Evolutionary conservation across 2,888 invertebrate species (phyloP), one percentile per base, ranked within the genome.

Genomic region (Electrophaes corylata): DNA sequence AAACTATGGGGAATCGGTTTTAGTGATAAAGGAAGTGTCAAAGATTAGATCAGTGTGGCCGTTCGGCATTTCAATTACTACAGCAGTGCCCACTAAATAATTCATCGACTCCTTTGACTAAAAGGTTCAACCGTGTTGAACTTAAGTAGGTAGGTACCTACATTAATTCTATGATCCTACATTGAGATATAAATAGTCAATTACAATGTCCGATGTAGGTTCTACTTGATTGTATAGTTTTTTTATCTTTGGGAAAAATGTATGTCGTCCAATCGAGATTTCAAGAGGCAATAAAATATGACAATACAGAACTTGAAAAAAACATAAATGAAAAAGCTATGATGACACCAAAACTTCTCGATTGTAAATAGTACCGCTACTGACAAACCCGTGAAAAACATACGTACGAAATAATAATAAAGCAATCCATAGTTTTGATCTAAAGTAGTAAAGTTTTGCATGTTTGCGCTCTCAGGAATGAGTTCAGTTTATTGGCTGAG

Each of bases 61-160:
- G 44, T 53, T 44, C 29, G 26, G 61, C 60, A 59, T 63, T 65
- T 65, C 65, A 63, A 65, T 65, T 60, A 65, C 62, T 54, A 57
- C 49, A 60, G 54, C 39, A 40, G 20, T 44, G 37, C 37, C 44
- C 39, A 49, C 59, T 65, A 63, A 63, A 65, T 65, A 63, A 65
- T 65, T 65, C 65, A 65, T 62, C 48, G 56, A 48, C 52, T 46
- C 53, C 37, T 53, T 48, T 52, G 48, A 53, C 52, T 48, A 51
- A 51, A 43, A 35, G 26, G 18, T 23, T 49, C 40, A 19, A 31
- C 49, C 31, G 18, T 31, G 40, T 41, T 40, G 18, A 49, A 41
- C 41, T 23, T 23, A n/a, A n/a, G n/a, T n/a, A n/a, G n/a, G n/a
- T n/a, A n/a, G n/a, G n/a, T n/a, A 23, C 35, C 14, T 8, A 14